Conservation (phyloP, 2,797 vertebrate species). For the Fundulus diaphanus region DNA sequence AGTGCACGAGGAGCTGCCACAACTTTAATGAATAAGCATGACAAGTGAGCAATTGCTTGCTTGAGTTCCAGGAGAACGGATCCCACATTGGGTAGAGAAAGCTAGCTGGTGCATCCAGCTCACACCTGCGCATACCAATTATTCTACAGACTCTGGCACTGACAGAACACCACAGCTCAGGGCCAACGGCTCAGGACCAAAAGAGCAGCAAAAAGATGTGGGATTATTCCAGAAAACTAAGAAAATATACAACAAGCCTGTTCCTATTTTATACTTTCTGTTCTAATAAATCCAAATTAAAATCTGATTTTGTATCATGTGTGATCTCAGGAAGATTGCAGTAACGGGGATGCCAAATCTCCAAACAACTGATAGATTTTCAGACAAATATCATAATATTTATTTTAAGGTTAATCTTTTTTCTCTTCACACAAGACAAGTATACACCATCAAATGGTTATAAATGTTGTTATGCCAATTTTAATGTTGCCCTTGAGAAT, state of each 20-base stretch:
- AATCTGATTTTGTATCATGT: neutral
- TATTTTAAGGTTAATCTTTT: neutral
- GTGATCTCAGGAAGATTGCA: neutral
- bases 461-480: neutral
- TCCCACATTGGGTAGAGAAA: conserved; percentile 14
- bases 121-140: conserved; percentile 48
- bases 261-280: neutral
- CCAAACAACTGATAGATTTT: no score
- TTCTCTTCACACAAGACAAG: conserved; percentile 9
- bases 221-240: neutral
- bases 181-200: neutral
- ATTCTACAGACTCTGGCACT: conserved; percentile 25
- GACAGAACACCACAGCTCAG: conserved; percentile 7
- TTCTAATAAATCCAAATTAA: neutral
- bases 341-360: neutral
- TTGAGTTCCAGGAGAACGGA: conserved; percentile 17
- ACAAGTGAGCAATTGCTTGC: conserved; percentile 22
- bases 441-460: neutral
- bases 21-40: conserved; percentile 27
- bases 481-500: no score
- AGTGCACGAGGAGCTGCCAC: neutral
- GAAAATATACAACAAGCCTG: neutral
- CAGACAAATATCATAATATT: neutral
- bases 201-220: conserved; percentile 6
- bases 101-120: conserved; percentile 29